Conservation (phyloP, 2,888 invertebrate genomes). For the Dynastes hyllus region DNA sequence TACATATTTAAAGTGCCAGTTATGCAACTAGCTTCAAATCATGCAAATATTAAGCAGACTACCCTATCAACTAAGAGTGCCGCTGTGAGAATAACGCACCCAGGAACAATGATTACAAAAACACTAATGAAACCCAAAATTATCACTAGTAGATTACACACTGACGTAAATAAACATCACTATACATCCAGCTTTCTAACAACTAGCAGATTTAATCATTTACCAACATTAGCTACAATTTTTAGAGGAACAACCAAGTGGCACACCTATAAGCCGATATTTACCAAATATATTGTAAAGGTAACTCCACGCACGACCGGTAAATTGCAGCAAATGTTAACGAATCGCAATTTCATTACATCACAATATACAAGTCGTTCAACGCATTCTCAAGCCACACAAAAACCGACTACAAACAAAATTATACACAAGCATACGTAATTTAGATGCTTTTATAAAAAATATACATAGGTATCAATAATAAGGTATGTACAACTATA, state of each 20-base stretch:
- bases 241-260: neutral
- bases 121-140: neutral
- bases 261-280: neutral
- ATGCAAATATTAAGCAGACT: neutral
- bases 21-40: neutral
- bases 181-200: neutral
- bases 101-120: neutral
- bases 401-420: constrained; percentile 8
- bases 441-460: neutral
- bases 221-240: neutral
- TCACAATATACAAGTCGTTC: constrained; percentile 15
- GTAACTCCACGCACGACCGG: neutral
- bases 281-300: neutral
- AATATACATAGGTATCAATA: neutral
- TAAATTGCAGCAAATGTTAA: neutral
- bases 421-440: constrained; percentile 18
- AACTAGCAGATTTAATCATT: neutral
- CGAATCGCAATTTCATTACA: neutral
- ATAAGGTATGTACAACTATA: neutral
- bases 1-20: constrained; percentile 32
- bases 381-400: neutral
- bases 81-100: neutral
- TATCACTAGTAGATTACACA: neutral
- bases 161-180: neutral
- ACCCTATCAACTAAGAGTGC: neutral